Evolutionary conservation across 2,888 invertebrate genomes (phyloP), one percentile per base, ranked within the genome.

Genomic region (Mesoligia furuncula): DNA sequence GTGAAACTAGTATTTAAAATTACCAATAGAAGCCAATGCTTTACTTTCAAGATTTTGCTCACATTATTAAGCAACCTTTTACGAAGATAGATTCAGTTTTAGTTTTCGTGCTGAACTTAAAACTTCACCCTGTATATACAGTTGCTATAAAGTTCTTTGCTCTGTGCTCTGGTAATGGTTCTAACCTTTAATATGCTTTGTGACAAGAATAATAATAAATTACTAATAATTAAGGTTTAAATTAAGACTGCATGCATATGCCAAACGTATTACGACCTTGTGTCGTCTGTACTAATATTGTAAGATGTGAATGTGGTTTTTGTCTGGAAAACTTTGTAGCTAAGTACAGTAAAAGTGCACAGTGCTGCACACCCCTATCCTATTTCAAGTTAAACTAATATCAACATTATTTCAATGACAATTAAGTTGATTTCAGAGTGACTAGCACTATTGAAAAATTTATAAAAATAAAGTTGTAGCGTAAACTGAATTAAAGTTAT

Each of bases 151-250:
- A 77, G 59, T 77, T 81, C 61, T 81, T 76, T 73, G 73, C 36
- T 73, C 57, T 39, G 24, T 9, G 42, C 68, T 81, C 57, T 48
- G 36, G 42, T 76, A 82, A 76, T 69, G 39, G 17, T 69, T 69
- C 9, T 45, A 69, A 77, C 48, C 45, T 70, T 54, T 83, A 81
- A 48, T 76, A 76, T 66, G 36, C 36, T 61, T n/a, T 70, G 77
- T 39, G 83, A 77, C 77, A 54, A 70, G 80, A 70, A 54, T 70
- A 69, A 59, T 65, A 70, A 83, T 66, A 51, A 20, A 15, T 68
- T 39, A 51, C 39, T 61, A 31, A 45, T 66, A 65, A 27, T 54
- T n/a, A 36, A 54, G 27, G 27, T 76, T 69, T 76, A 36, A 64
- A 81, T 66, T 54, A 65, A 61, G 27, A 54, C 48, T 61, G 54